These are phyloP conservation scores for Lacanobia wlatinum DNA, from an alignment of 2,888 invertebrate species.

Conservation along the genomic window DNA sequence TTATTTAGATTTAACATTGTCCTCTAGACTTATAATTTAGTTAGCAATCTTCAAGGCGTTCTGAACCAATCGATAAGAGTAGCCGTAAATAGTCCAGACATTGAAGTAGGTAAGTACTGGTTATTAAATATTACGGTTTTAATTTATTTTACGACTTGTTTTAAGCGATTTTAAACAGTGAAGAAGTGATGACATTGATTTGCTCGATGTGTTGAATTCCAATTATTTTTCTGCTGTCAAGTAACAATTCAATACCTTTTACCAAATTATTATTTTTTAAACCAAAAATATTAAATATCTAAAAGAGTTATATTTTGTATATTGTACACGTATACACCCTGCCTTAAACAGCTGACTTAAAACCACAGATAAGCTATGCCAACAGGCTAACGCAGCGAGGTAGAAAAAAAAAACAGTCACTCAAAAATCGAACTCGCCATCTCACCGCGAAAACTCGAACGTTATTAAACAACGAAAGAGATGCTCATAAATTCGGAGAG, in stretches of 20 bases:
- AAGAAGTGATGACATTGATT: neutral
- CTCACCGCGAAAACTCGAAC: constrained; percentile 70
- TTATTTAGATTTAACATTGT: constrained; percentile 53
- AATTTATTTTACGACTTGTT: neutral
- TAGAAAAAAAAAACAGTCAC: too few species aligned
- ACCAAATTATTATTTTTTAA: neutral
- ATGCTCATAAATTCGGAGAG: constrained; percentile 89
- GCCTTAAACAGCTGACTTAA: too few species aligned
- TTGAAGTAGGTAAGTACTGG: neutral
- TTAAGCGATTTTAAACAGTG: neutral
- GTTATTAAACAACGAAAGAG: constrained; percentile 87
- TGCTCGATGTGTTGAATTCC: neutral
- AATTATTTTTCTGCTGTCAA: too few species aligned
- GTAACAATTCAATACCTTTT: too few species aligned
- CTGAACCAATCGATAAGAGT: constrained; percentile 58
- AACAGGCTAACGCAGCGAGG: too few species aligned
- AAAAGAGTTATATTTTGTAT: too few species aligned
- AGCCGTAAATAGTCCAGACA: constrained; percentile 26
- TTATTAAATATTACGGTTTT: constrained; percentile 11
- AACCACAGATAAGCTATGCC: too few species aligned
- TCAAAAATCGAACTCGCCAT: constrained; percentile 58
- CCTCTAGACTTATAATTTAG: constrained; percentile 63
- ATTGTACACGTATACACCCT: too few species aligned
- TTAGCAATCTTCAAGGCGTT: constrained; percentile 47
- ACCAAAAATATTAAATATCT: neutral